phyloP scores from a whole-genome alignment of 64 coral and sea anemone genomes.

The Stylophora pistillata region DNA sequence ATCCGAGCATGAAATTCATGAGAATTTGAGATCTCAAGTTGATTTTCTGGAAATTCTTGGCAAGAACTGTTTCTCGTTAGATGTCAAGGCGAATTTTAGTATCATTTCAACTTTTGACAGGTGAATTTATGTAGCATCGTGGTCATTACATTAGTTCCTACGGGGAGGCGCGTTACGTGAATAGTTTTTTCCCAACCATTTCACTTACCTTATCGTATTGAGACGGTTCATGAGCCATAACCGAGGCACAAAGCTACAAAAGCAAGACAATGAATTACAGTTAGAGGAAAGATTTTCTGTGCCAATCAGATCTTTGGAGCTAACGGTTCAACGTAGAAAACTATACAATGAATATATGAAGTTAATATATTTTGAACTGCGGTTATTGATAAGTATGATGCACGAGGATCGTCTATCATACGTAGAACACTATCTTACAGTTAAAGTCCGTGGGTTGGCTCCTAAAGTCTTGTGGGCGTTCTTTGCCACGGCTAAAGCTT shows the following conservation, averaged over 20 bases:
- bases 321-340: background rate
- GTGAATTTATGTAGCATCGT: too few relatives aligned
- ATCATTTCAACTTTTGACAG: too few relatives aligned
- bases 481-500: slow-evolving; percentile 86
- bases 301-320: background rate
- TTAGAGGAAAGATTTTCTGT: background rate
- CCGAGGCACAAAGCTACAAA: slow-evolving; percentile 74
- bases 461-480: slow-evolving; percentile 93
- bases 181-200: background rate
- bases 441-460: slow-evolving; percentile 77
- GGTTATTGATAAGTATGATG: too few relatives aligned
- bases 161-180: background rate
- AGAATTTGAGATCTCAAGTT: too few relatives aligned
- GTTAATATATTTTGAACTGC: too few relatives aligned
- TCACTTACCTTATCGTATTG: slow-evolving; percentile 75
- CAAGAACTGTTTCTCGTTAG: too few relatives aligned
- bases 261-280: slow-evolving; percentile 23
- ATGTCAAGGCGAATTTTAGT: too few relatives aligned
- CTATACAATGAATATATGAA: too few relatives aligned
- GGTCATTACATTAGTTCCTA: background rate
- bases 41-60: too few relatives aligned
- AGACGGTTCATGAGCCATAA: slow-evolving; percentile 71
- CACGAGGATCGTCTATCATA: background rate
- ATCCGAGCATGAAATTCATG: too few relatives aligned
- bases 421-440: slow-evolving; percentile 43